Base-by-base conservation (phyloP, 53 echinoderm and acorn worm species). In the Paelopatides confundens region DNA sequence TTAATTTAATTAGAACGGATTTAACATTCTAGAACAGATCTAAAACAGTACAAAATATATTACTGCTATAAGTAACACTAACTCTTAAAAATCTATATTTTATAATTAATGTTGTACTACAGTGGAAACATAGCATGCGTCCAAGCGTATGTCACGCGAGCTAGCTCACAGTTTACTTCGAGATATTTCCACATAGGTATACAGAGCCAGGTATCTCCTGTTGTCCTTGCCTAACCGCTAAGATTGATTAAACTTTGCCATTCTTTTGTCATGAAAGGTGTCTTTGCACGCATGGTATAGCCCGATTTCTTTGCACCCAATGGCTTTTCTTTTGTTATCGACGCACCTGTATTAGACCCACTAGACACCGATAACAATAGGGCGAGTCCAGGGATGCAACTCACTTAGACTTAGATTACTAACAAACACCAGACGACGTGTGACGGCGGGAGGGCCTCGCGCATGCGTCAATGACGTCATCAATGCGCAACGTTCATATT, bases 261-360 rank as follows among this genome's bases (percentile, higher is more conserved):
- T 21, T 58, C 58, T 58, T 58, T 58, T 58, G 58, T 58, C 18
- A 21, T 58, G 58, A 58, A 58, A 58, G 58, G 58, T 58, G 58
- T 58, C 58, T 58, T 58, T 58, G 58, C 58, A 58, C 58, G 58
- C 58, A 58, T 58, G 58, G 58, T 58, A 4, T 58, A 58, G 58
- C 58, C 58, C 58, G 21, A 58, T 58, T 58, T 58, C 15, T 18
- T 58, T 58, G 58, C 58, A 21, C 58, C 58, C 58, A 58, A 23
- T 58, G 58, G 58, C 24, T 58, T 23, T 58, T 58, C 58, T 58
- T 58, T 58, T 58, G 58, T 58, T 58, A 58, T 58, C 58, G 18
- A 58, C 58, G 58, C 58, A 58, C 58, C 58, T 58, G 58, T 58
- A 58, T 58, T 58, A 58, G 48, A 9, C 48, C 48, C 48, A 48